Evolutionary conservation across 2,113 vertebrate genomes (phyloP), one percentile per base, ranked within the genome.

Genomic region (Hylia prasina): DNA sequence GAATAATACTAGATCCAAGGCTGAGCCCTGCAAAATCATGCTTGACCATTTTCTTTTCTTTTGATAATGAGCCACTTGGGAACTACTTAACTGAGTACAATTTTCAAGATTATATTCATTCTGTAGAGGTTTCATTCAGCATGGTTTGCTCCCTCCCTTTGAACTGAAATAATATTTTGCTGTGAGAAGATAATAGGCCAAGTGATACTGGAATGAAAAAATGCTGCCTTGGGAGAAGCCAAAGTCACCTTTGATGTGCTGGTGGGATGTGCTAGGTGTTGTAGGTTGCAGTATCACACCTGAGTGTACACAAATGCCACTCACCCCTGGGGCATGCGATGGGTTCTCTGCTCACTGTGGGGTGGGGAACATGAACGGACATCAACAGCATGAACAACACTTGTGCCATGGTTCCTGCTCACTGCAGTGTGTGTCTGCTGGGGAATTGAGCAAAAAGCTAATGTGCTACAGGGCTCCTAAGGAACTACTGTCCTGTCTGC

Each of bases 331-430:
- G n/a, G 9, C 5, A 9, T 7, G 15, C 1, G 2, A 17, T 7
- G 7, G 8, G 24, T 47, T 68, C 61, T 17, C 3, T 27, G 47
- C 45, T 54, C 17, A 21, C 37, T n/a, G 27, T 3, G 0, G 8
- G 30, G 20, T 1, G 2, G 10, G 31, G 48, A 71, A 28, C 30
- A 4, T 6, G 35, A 53, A n/a, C 2, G 25, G 37, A 66, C 60
- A 48, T 10, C 60, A 76, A 12, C 5, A 42, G 2, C 31, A 28
- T 0, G 0, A 81, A 13, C 8, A 44, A 2, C 40, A 28, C 0
- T 0, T 10, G 19, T 56, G 42, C 16, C 6, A 0, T 35, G 23
- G 18, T 7, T 81, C 39, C 65, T 72, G 30, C 51, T 82, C 56
- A 7, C 60, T 37, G 31, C 5, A 2, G 12, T 19, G 31, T 0